Base-by-base conservation (phyloP, 2,888 invertebrate genomes). In the Hoplodrina ambigua region DNA sequence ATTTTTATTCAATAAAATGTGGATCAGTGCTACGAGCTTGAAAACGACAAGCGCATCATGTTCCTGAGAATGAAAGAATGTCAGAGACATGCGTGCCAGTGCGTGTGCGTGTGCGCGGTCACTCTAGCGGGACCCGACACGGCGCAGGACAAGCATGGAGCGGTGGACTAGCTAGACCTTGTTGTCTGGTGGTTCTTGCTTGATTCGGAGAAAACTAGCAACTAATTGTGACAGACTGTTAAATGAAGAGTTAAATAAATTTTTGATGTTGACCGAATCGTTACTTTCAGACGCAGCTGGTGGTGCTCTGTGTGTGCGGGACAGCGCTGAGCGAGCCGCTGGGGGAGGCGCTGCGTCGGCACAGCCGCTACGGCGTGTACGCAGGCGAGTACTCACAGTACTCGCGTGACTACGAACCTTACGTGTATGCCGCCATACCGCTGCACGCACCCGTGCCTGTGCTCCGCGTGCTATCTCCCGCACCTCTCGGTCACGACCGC, bases 371-470 rank as follows among this genome's bases (percentile, higher is more conserved):
- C 79, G 84, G 86, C 44, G 84, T 85, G 64, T 90, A 91, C 87
- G 90, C 90, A 17, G 78, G 80, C 56, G 86, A 88, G 37, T 89
- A 83, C 79, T 58, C 83, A 41, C 88, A 50, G 64, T 64, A 63
- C 49, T 63, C 84, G 50, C 88, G 86, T n/a, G 88, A 90, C 57
- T 91, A 91, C 85, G 90, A 91, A 82, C 91, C 93, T 11, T 85
- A 89, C 69, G 84, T 92, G 69, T 93, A 86, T 84, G 93, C 94
- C 0, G 93, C 94, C 62, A 80, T 94, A 65, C 94, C 94, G 25
- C 88, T 94, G 72, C 92, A 92, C 85, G 80, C 89, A 58, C 93
- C 94, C 25, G 63, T 94, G 80, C 93, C 92, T 8, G 87, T 94
- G 65, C 80, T 94, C 59, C 93, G 89, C 69, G 82, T 94, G 64